Evolutionary conservation across 1,140 invertebrate species (phyloP).

Genomic region (Anoplolepis gracilipes): DNA sequence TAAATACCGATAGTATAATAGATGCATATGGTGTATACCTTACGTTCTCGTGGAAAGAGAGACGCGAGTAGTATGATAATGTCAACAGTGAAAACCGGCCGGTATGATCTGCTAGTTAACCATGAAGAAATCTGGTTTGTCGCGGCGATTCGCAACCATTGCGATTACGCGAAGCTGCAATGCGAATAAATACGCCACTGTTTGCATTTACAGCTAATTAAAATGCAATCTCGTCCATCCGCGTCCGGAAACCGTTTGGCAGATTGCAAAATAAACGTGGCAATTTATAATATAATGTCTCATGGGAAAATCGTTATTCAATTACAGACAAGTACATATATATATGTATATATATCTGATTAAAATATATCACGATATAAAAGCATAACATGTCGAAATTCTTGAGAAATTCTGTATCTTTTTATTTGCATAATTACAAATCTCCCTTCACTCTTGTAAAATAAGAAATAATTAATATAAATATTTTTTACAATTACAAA

Average conservation of each 20-base stretch:
- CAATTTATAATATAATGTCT: constrained; percentile 23
- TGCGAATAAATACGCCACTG: constrained; percentile 14
- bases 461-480: not conserved
- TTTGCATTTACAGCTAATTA: constrained; percentile 49
- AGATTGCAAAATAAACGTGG: constrained; percentile 23
- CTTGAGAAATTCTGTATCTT: not conserved
- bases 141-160: constrained; percentile 48
- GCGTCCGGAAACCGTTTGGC: not conserved
- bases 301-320: constrained; percentile 16
- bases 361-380: not conserved
- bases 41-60: constrained; percentile 13
- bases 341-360: too few species aligned
- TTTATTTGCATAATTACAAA: constrained; percentile 5
- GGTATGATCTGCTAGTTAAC: constrained; percentile 27
- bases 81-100: constrained; percentile 54
- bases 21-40: constrained; percentile 4
- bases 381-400: not conserved
- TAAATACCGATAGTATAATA: constrained; percentile 65
- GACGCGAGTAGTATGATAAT: constrained; percentile 34
- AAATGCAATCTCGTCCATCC: constrained; percentile 3
- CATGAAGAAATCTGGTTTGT: constrained; percentile 64
- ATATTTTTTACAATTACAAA: not conserved
- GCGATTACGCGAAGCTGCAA: constrained; percentile 18
- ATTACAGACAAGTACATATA: not conserved
- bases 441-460: not conserved